Evolutionary conservation across 1,140 invertebrate genomes (phyloP), one percentile per base, ranked within the genome.

Genomic region (Chironomus tepperi): DNA sequence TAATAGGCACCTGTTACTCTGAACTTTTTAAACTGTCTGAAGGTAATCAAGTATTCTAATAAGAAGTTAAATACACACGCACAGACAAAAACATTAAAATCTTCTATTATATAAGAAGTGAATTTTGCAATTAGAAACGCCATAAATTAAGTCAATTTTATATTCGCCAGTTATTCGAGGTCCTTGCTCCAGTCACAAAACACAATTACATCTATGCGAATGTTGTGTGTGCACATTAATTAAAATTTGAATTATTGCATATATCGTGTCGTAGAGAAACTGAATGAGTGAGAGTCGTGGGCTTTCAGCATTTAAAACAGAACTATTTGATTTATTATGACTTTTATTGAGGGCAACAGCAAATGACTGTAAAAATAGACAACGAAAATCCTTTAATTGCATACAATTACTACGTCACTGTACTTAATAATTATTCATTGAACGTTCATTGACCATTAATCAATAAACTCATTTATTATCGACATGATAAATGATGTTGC

Each of bases 401-500:
- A 57, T 57, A n/a, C 47, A 57, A 57, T 57, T 57, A 57, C 10
- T 10, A 57, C 47, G 47, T 57, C 47, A 57, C 47, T 57, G 47
- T n/a, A 15, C 5, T 34, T 47, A 47, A 47, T 10, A 47, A 47
- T 47, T 15, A 47, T 47, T 47, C 43, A 10, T 47, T 47, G 43
- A 47, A 57, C 47, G 47, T 57, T n/a, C 12, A 57, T 57, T 57
- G 12, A 57, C 47, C 47, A 57, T 57, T 57, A 57, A 57, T 57
- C 47, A 57, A 57, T 57, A 57, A 57, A 57, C 47, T 57, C 47
- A 57, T 57, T 57, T 57, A 57, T 57, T 57, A 57, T 57, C 47
- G n/a, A n/a, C 47, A n/a, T 57, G 47, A 57, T 57, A 57, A 57
- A 57, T 57, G 47, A n/a, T 10, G 24, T 34, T 34, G 24, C 24